Conservation (phyloP, 2,113 vertebrate species). For the Setophaga petechia region DNA sequence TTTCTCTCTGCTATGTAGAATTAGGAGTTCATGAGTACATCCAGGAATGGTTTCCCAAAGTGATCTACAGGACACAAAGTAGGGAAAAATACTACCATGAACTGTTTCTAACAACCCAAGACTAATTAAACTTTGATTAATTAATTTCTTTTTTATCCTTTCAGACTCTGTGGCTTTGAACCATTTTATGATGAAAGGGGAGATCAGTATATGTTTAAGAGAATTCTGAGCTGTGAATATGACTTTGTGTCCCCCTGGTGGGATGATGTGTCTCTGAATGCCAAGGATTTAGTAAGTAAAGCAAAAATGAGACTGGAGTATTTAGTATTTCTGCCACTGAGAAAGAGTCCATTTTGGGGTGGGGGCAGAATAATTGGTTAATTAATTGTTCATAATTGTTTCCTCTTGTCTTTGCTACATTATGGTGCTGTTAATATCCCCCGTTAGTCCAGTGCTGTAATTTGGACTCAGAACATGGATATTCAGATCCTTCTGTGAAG, state of each 20-base stretch:
- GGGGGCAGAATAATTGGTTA: not conserved
- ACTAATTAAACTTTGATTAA: not conserved
- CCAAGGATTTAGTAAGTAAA: slow-evolving; percentile 88
- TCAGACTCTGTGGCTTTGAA: slow-evolving; percentile 89
- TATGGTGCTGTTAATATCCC: not conserved
- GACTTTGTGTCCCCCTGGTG: slow-evolving; percentile 94
- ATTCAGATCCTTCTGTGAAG: not conserved
- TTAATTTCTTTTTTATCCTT: slow-evolving; percentile 1
- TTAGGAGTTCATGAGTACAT: not conserved
- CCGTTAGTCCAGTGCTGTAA: not conserved
- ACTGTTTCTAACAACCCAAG: not conserved
- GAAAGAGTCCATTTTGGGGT: not conserved
- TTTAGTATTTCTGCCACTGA: not conserved
- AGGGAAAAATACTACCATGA: not conserved
- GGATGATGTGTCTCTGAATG: slow-evolving; percentile 90
- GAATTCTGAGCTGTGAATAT: slow-evolving; percentile 90
- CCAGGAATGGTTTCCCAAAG: not conserved
- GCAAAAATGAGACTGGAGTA: not conserved
- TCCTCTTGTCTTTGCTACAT: not conserved
- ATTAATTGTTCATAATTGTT: not conserved
- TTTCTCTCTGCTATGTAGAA: not conserved
- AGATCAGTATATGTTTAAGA: slow-evolving; percentile 90
- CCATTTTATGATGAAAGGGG: slow-evolving; percentile 90
- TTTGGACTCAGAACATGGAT: not conserved
- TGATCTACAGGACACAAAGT: not conserved